Evolutionary conservation across 2,113 vertebrate species (phyloP).

Genomic region (Entomyzon cyanotis): DNA sequence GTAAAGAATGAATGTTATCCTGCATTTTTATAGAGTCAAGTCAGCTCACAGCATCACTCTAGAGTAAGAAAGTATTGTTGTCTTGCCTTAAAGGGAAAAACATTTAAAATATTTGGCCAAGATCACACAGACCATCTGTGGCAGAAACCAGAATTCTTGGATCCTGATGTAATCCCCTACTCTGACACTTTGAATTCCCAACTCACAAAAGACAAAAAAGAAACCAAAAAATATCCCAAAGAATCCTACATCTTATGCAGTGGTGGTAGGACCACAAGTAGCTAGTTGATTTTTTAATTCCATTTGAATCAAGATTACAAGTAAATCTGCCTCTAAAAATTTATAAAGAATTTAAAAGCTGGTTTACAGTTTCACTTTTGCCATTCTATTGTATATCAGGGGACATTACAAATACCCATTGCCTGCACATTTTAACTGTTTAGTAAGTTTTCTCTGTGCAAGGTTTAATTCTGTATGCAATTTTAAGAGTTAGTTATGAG

Average conservation of each 20-base stretch:
- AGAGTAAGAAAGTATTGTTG: background rate
- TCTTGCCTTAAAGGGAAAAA: background rate
- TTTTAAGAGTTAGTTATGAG: constrained; percentile 30
- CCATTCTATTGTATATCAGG: constrained; percentile 16
- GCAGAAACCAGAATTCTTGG: background rate
- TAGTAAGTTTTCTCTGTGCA: constrained; percentile 40
- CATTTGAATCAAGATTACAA: constrained; percentile 18
- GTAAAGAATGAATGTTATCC: background rate
- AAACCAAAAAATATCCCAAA: background rate
- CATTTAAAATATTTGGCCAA: background rate
- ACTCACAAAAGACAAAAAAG: background rate
- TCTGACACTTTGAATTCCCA: background rate
- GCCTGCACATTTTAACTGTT: constrained; percentile 42
- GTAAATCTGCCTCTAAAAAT: background rate
- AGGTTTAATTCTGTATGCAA: background rate
- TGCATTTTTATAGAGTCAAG: background rate
- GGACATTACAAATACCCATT: background rate
- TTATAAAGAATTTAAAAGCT: constrained; percentile 15
- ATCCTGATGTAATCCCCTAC: accelerated
- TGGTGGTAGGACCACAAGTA: background rate
- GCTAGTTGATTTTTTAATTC: background rate
- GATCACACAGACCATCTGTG: background rate
- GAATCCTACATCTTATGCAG: background rate
- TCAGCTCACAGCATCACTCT: background rate
- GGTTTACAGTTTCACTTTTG: background rate